Percentiles rank a stretch among this genome's conserved stretches.
These are phyloP conservation scores for Xestia ashworthii DNA, from an alignment of 2,888 invertebrate species.

Conservation along the genomic window DNA sequence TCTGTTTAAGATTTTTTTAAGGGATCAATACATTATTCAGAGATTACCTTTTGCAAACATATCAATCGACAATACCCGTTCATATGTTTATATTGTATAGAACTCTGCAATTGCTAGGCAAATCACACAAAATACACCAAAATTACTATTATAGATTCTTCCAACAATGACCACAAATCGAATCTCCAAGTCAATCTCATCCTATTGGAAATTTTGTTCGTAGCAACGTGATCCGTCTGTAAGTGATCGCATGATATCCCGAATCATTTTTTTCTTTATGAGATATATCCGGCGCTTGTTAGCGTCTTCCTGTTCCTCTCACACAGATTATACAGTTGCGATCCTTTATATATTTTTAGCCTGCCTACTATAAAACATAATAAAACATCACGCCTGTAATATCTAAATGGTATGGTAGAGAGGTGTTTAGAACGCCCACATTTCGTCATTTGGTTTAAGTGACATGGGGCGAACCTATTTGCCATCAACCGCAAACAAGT, in stretches of 20 bases:
- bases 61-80: neutral
- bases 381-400: neutral
- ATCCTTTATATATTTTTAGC: neutral
- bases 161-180: neutral
- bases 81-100: no score
- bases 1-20: neutral
- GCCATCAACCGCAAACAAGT: neutral
- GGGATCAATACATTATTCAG: neutral
- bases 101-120: neutral
- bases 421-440: neutral
- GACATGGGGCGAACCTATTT: neutral
- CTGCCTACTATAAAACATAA: neutral
- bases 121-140: neutral
- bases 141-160: neutral
- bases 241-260: conserved; percentile 21
- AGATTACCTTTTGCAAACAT: neutral
- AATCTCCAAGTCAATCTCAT: neutral
- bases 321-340: conserved; percentile 5
- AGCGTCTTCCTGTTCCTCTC: conserved; percentile 31
- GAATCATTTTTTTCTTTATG: conserved; percentile 33
- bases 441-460: neutral
- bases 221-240: neutral
- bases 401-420: no score
- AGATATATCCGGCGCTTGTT: conserved; percentile 38
- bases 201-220: neutral